Evolutionary conservation across 2,797 vertebrate species (phyloP), one percentile per base, ranked within the genome.

Genomic region (Darevskia nairensis): DNA sequence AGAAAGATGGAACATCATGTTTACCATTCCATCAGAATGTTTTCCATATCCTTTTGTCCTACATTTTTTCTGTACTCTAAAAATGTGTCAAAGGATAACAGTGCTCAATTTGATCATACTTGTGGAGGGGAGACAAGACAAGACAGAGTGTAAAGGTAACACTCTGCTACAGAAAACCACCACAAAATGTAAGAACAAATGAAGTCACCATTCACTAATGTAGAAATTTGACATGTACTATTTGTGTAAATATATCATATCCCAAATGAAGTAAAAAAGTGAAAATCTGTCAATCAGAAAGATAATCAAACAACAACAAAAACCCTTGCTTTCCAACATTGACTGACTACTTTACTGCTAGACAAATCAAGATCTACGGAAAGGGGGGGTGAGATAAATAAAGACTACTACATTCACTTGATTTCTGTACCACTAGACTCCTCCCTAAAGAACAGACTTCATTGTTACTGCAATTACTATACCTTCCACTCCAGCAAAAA

Each of bases 391-490:
- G 72, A 93, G 95, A 95, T 94, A 93, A 88, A 95, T 94, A 92
- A 89, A 94, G 94, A 96, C 93, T 50, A 91, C 72, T 3, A 94
- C 88, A 94, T 95, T 95, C 91, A 90, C 94, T 96, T 95, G 83
- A 91, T 95, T 95, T 95, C 93, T 88, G 86, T 91, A 94, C 80
- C 92, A 93, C 86, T 92, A 95, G 93, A 94, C 93, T 93, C 89
- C 90, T 90, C 66, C 90, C 94, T 92, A 94, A 89, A 96, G 85
- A 95, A 95, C 93, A 94, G 90, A 88, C 92, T 96, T 97, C 96
- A 94, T 96, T 96, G 89, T 93, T 95, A 92, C 86, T 86, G 90
- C 91, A 96, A 95, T 95, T 96, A 96, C 88, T 94, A 96, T 93
- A 92, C 94, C 92, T 95, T 76, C 94, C 94, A 95, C 94, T 92